Evolutionary conservation across 2,113 vertebrate genomes (phyloP).

Genomic region (Sinosuthora webbiana): DNA sequence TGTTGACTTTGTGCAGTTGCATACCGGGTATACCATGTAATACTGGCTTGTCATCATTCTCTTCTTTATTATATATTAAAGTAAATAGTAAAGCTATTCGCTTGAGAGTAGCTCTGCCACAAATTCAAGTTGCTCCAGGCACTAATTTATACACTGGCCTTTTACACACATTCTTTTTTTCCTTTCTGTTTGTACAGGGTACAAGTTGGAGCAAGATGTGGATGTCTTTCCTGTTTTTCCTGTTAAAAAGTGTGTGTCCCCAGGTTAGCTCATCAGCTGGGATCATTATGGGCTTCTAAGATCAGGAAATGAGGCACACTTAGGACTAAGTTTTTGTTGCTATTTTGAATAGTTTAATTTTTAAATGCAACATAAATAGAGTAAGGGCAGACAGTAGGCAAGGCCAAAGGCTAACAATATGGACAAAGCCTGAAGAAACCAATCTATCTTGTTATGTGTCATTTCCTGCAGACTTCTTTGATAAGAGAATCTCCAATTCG

Average conservation of each 20-base stretch:
- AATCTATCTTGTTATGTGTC: background rate
- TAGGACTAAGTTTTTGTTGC: background rate
- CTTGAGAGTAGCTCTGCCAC: constrained; percentile 36
- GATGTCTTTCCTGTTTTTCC: constrained; percentile 28
- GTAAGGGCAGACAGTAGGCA: background rate
- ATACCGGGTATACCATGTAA: constrained; percentile 55
- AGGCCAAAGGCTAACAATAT: background rate
- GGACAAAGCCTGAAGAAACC: background rate
- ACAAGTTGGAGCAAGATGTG: constrained; percentile 46
- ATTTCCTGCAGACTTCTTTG: constrained; percentile 4
- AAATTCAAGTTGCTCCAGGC: constrained; percentile 53
- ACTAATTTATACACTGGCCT: constrained; percentile 47
- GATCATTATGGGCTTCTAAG: background rate
- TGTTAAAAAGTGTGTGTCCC: constrained; percentile 4
- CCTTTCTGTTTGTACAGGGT: constrained; percentile 27
- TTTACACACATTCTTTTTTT: constrained; percentile 18
- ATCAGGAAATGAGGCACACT: constrained; percentile 27
- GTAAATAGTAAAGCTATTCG: constrained; percentile 67
- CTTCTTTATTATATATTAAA: constrained; percentile 70
- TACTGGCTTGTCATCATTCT: constrained; percentile 69
- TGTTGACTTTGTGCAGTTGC: constrained; percentile 55
- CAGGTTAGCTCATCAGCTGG: constrained; percentile 26
- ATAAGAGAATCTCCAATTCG: background rate
- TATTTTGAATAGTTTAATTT: constrained; percentile 10
- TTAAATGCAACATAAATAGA: constrained; percentile 30